These are phyloP conservation scores for Zaprionus capensis DNA, from an alignment of 1,140 invertebrate genomes.

Conservation along the genomic window DNA sequence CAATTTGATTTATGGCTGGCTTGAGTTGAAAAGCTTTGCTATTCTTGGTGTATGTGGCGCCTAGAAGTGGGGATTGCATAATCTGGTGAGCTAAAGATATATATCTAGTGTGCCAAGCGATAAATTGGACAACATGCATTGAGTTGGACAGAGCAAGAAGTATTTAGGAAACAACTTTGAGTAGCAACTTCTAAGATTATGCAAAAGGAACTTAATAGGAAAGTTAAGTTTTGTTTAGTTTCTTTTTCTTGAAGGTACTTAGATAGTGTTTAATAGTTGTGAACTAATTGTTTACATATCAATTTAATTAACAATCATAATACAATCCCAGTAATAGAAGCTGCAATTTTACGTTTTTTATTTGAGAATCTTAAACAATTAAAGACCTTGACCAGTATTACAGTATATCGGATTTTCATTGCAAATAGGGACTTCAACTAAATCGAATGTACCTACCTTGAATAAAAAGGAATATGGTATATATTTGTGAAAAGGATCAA, in stretches of 20 bases:
- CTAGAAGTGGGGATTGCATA: constrained; percentile 70
- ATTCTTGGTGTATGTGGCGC: constrained; percentile 48
- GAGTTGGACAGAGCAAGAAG: not conserved
- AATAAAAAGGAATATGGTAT: no score
- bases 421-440: no score
- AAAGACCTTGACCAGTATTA: no score
- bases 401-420: no score
- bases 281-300: no score
- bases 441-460: no score
- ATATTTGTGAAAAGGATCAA: no score
- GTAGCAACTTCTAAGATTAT: not conserved
- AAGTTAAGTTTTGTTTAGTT: not conserved
- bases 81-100: constrained; percentile 22
- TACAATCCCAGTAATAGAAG: no score
- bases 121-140: constrained; percentile 9
- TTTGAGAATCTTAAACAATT: no score
- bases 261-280: no score
- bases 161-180: not conserved
- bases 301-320: no score
- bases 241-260: not conserved
- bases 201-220: not conserved
- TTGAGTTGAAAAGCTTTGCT: constrained; percentile 56
- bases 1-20: constrained; percentile 76
- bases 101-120: constrained; percentile 3
- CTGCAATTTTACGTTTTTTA: no score